Conservation (phyloP, 2,888 invertebrate species). For the Drosophila atripex region DNA sequence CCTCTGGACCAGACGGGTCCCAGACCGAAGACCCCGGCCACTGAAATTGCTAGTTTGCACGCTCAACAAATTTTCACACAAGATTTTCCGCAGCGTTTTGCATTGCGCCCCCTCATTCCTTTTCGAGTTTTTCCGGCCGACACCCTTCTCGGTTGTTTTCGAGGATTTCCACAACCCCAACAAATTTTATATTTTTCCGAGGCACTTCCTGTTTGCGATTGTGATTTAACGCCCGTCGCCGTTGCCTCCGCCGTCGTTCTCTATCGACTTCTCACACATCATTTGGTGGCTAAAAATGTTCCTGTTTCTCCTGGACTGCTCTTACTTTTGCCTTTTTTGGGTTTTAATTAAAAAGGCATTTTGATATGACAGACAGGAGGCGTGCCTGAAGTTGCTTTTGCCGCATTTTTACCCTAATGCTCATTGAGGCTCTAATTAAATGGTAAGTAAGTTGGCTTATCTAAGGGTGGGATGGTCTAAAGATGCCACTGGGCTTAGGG, state of each 20-base stretch:
- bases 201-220: conserved; percentile 71
- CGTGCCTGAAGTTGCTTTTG: conserved; percentile 61
- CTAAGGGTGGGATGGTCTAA: conserved; percentile 22
- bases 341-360: conserved; percentile 73
- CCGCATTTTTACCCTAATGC: conserved; percentile 69
- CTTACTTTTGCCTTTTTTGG: conserved; percentile 41
- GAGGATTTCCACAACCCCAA: neutral
- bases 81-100: conserved; percentile 57
- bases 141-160: conserved; percentile 57
- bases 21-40: conserved; percentile 32
- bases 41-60: conserved; percentile 61
- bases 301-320: conserved; percentile 4
- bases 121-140: conserved; percentile 11
- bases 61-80: conserved; percentile 79
- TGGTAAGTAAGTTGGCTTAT: conserved; percentile 65
- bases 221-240: conserved; percentile 65
- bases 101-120: conserved; percentile 40
- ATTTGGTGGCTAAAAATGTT: conserved; percentile 52
- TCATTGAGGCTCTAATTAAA: conserved; percentile 72
- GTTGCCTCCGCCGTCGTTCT: conserved; percentile 36
- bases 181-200: conserved; percentile 3
- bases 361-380: conserved; percentile 59
- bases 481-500: neutral
- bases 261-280: conserved; percentile 79
- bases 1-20: conserved; percentile 39